These are phyloP conservation scores for Agrochola macilenta DNA, from an alignment of 2,888 invertebrate genomes.

Conservation along the genomic window DNA sequence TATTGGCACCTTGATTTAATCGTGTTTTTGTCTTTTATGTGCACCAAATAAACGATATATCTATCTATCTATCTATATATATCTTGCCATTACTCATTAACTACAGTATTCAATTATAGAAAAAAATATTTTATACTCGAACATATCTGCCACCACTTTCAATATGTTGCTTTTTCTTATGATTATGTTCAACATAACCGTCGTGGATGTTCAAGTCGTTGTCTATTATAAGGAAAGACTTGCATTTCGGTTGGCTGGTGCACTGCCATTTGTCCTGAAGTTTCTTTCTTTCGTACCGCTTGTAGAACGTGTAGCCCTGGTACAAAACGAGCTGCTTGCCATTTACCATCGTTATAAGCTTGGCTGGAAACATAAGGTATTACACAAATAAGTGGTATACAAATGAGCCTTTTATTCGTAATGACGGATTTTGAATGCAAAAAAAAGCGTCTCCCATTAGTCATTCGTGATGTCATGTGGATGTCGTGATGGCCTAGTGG, in stretches of 20 bases:
- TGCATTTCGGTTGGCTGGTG: slow-evolving; percentile 59
- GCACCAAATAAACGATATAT: too few relatives aligned
- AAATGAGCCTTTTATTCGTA: not conserved
- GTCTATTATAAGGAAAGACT: slow-evolving; percentile 40
- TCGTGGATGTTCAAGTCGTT: slow-evolving; percentile 25
- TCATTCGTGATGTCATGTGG: too few relatives aligned
- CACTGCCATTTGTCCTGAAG: slow-evolving; percentile 54
- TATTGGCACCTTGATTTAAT: too few relatives aligned
- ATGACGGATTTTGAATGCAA: not conserved
- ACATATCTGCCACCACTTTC: slow-evolving; percentile 34
- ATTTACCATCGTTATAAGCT: slow-evolving; percentile 49
- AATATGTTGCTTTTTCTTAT: slow-evolving; percentile 35
- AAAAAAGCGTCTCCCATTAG: too few relatives aligned
- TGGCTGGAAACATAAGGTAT: slow-evolving; percentile 46
- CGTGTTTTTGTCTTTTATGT: too few relatives aligned
- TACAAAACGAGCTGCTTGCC: slow-evolving; percentile 34
- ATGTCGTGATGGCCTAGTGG: too few relatives aligned
- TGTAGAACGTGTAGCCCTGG: slow-evolving; percentile 62
- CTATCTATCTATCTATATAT: too few relatives aligned
- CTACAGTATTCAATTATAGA: not conserved
- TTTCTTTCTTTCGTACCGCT: slow-evolving; percentile 41
- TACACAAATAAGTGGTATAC: not conserved
- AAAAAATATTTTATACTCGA: slow-evolving; percentile 42
- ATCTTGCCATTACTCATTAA: not conserved
- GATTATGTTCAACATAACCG: slow-evolving; percentile 37